These are phyloP conservation scores for Apamea anceps DNA, from an alignment of 2,888 invertebrate genomes.

Conservation along the genomic window DNA sequence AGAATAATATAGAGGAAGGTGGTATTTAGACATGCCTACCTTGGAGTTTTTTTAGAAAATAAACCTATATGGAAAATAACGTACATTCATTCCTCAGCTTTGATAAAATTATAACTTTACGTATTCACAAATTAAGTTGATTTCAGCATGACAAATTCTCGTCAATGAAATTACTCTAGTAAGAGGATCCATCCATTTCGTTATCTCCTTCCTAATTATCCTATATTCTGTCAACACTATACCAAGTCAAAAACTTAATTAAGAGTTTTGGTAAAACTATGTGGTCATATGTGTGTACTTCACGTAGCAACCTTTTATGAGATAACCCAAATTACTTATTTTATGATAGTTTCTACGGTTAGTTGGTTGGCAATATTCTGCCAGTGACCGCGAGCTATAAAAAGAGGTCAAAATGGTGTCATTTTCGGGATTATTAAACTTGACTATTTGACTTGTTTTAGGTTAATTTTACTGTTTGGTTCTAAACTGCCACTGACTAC, in stretches of 20 bases:
- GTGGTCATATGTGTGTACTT: neutral
- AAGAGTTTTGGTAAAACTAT: neutral
- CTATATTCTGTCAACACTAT: neutral
- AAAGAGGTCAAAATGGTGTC: neutral
- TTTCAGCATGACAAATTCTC: neutral
- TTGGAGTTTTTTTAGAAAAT: neutral
- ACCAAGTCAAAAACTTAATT: slow-evolving; percentile 3
- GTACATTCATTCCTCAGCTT: neutral
- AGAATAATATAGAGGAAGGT: neutral
- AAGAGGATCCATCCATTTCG: neutral
- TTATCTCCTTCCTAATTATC: too few relatives aligned
- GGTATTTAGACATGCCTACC: neutral
- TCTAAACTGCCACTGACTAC: neutral
- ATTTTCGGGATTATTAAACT: neutral
- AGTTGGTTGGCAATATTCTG: neutral
- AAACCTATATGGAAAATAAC: neutral
- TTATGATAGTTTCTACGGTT: neutral
- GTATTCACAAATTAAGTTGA: neutral
- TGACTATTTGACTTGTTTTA: neutral
- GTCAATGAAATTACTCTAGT: neutral
- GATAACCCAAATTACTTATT: neutral
- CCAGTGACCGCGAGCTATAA: neutral
- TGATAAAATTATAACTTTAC: neutral
- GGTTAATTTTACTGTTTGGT: neutral
- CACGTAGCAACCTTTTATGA: neutral